Conservation (phyloP, 2,888 invertebrate genomes). For the Netelia virgata region DNA sequence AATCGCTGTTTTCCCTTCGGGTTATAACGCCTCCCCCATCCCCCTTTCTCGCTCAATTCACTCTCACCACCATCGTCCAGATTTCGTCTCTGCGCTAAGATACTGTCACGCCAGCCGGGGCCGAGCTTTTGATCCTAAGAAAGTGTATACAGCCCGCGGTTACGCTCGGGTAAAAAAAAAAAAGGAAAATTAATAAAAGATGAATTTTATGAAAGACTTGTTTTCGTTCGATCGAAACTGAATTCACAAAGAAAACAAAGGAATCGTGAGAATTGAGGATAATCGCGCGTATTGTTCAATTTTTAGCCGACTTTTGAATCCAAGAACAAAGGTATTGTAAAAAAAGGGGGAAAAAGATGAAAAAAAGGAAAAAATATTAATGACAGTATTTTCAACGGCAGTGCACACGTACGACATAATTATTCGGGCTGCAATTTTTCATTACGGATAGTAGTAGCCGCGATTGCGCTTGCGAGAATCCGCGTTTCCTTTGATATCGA, state of each 20-base stretch:
- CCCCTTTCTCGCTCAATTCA: not conserved
- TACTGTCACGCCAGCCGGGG: constrained; percentile 50
- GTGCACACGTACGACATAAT: constrained; percentile 17
- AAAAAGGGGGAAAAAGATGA: not conserved
- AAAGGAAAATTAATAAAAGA: no score
- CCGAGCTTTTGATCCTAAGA: constrained; percentile 37
- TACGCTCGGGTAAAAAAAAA: constrained; percentile 2
- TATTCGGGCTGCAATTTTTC: constrained; percentile 44
- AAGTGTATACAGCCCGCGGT: constrained; percentile 28
- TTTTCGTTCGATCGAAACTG: no score
- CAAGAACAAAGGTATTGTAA: not conserved
- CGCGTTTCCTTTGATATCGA: constrained; percentile 51
- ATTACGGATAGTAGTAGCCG: constrained; percentile 58
- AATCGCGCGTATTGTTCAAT: not conserved
- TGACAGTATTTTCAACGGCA: constrained; percentile 7
- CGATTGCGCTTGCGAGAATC: not conserved
- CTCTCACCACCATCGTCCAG: constrained; percentile 35
- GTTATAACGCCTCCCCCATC: constrained; percentile 48
- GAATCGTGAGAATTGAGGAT: no score
- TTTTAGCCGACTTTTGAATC: not conserved
- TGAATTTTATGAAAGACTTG: no score
- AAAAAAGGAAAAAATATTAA: not conserved
- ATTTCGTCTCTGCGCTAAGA: constrained; percentile 23
- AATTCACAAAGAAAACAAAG: no score
- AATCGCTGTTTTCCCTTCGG: constrained; percentile 66